Base-by-base conservation (phyloP, 2,888 invertebrate genomes). In the Limnephilus auricula region DNA sequence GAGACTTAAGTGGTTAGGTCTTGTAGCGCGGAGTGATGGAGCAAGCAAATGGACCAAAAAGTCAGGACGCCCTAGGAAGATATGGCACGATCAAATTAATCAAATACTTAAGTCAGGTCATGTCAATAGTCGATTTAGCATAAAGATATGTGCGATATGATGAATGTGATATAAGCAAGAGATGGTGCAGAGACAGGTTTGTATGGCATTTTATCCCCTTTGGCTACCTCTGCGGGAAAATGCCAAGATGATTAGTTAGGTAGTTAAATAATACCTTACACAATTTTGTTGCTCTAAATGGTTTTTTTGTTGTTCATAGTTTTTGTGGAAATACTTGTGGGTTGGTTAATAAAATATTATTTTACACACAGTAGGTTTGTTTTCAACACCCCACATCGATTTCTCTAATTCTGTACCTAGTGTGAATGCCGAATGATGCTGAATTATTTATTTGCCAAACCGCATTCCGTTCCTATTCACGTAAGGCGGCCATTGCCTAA, bases 401-500 rank as follows among this genome's bases (percentile, higher is more conserved):
- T 65, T 65, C 65, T 65, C 65, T n/a, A 65, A 18, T 15, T 65
- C 5, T 65, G 25, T 65, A 65, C 50, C 50, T 18, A 9, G 50
- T 50, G 25, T 65, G 65, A 65, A n/a, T 25, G 65, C 65, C 65
- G 25, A 65, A 65, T 18, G 50, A 50, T 50, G 65, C 25, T 65
- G 25, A 65, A 25, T 65, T 65, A 65, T 65, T 65, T 65, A 32
- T 32, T 83, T 83, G 18, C 83, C 37, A 83, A 83, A 34, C 32
- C 32, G 37, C 83, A 83, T 83, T 83, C 32, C 83, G 34, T 83
- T 32, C 34, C 34, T 83, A 83, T 83, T 83, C 37, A 83, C 25
- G 83, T 83, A 37, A 65, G 65, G 65, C 65, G 65, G 6, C n/a
- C 65, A n/a, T 65, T 65, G 65, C 65, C n/a, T 65, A 65, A 65